These are phyloP conservation scores for Apeira syringaria DNA, from an alignment of 2,888 invertebrate species.

Conservation along the genomic window DNA sequence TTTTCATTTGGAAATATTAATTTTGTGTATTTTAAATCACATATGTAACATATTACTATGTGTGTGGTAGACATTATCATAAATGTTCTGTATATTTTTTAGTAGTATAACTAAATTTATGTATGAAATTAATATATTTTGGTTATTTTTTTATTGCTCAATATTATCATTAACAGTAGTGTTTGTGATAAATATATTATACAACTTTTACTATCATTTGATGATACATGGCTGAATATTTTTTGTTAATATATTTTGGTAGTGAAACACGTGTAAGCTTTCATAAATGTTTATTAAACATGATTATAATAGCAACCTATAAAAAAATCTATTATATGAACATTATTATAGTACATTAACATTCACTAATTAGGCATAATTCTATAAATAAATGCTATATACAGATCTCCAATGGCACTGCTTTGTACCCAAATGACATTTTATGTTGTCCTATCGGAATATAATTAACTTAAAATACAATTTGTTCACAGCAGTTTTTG, in stretches of 20 bases:
- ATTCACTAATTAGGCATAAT: slow-evolving; percentile 1
- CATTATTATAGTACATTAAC: slow-evolving; percentile 1
- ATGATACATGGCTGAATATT: too few relatives aligned
- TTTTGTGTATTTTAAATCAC: too few relatives aligned
- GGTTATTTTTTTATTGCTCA: slow-evolving; percentile 15
- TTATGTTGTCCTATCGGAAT: slow-evolving; percentile 20
- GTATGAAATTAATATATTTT: slow-evolving; percentile 21
- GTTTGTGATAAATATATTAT: not conserved
- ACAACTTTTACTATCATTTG: too few relatives aligned
- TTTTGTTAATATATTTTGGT: too few relatives aligned
- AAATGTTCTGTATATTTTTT: not conserved
- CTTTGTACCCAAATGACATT: slow-evolving; percentile 39
- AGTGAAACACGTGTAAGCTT: slow-evolving; percentile 19
- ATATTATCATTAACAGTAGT: not conserved
- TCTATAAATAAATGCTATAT: slow-evolving; percentile 15
- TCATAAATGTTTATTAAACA: slow-evolving; percentile 37
- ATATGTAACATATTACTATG: too few relatives aligned
- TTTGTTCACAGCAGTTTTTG: slow-evolving; percentile 66
- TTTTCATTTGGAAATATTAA: not conserved
- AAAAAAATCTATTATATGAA: slow-evolving; percentile 22
- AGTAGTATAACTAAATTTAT: not conserved
- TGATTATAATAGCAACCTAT: slow-evolving; percentile 25
- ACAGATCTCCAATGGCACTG: slow-evolving; percentile 55
- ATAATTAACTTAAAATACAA: slow-evolving; percentile 32
- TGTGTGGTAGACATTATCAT: too few relatives aligned